Evolutionary conservation across 2,113 vertebrate genomes (phyloP).

Genomic region (Syngnathus typhle): DNA sequence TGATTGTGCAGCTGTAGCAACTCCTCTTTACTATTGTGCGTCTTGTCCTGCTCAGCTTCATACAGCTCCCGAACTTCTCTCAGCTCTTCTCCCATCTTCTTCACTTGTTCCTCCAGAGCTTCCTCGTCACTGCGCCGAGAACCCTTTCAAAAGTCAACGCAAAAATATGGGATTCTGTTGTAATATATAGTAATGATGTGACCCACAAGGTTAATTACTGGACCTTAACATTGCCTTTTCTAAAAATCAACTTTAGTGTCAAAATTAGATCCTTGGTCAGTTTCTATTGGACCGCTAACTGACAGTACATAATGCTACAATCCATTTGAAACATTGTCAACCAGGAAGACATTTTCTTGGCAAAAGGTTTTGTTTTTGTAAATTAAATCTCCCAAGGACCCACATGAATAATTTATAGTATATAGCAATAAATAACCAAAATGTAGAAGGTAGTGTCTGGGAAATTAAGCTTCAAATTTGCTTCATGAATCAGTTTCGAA

Average conservation of each 20-base stretch:
- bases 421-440: too few species aligned
- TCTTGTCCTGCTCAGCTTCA: conserved; percentile 83
- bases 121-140: conserved; percentile 88
- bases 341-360: too few species aligned
- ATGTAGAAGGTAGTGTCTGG: too few species aligned
- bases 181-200: background rate
- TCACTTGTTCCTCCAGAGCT: conserved; percentile 91
- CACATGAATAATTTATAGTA: background rate
- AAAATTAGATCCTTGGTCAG: background rate
- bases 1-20: conserved; percentile 86
- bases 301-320: background rate
- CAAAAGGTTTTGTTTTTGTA: too few species aligned
- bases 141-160: conserved; percentile 66
- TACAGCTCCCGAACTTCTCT: conserved; percentile 82
- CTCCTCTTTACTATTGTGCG: conserved; percentile 79
- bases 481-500: too few species aligned
- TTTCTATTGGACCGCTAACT: background rate
- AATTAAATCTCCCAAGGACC: too few species aligned
- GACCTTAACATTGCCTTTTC: background rate
- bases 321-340: background rate
- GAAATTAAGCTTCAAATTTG: too few species aligned
- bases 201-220: background rate
- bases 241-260: background rate
- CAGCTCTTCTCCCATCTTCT: conserved; percentile 86
- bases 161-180: background rate